Evolutionary conservation across 2,888 invertebrate species (phyloP), one percentile per base, ranked within the genome.

Genomic region (Sarcophaga variegata): DNA sequence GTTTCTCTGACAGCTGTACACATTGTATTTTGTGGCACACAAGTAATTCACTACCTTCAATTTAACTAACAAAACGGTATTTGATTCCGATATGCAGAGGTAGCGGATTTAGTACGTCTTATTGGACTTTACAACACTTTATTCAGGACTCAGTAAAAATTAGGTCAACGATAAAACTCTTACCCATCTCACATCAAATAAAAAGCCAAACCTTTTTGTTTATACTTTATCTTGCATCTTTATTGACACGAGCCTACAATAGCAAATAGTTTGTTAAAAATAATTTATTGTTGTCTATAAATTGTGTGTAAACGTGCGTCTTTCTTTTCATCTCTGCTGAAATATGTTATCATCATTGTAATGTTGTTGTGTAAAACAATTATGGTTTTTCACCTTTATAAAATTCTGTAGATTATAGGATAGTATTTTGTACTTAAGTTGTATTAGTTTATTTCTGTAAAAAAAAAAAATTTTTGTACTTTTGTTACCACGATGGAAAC

Each of bases 391-490:
- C 27, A 49, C 83, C 87, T 88, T 88, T 86, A 89, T 37, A 71
- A 76, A 71, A 80, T 54, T 25, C 49, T 72, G 37, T 62, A 64
- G 71, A 77, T 74, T 11, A 63, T 37, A 47, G 45, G n/a, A 37
- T n/a, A 67, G 70, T 64, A 59, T 67, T 84, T 87, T 87, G 87
- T 87, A 87, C 87, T 87, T 86, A 74, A 81, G 81, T 87, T 78
- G 20, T 84, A 64, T n/a, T n/a, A 11, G 8, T 77, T 60, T 69
- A 60, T 49, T 70, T 62, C 27, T 60, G 59, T 72, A 72, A 37
- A 74, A 59, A 72, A 37, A 74, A 59, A 69, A 82, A 69, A 22
- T 22, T 17, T 87, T 87, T 84, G 87, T 84, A 87, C 87, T 83
- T 66, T 87, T 27, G 78, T 83, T 71, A 75, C 63, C 45, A 79